Base-by-base conservation (phyloP, 1,140 invertebrate species). In the Phthorimaea operculella region DNA sequence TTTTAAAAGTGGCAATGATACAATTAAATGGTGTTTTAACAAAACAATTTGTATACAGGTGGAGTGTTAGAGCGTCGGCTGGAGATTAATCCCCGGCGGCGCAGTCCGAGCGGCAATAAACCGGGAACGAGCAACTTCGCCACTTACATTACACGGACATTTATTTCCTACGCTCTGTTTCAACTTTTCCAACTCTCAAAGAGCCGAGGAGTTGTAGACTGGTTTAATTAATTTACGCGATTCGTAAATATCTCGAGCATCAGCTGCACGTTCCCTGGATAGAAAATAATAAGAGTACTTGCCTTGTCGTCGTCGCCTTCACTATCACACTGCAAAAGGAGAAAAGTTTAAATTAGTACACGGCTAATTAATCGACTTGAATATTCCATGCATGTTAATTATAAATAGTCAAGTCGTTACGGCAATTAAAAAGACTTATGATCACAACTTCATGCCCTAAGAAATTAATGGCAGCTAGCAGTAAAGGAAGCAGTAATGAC, bases 221-320 rank as follows among this genome's bases (percentile, higher is more conserved):
- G 59, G 58, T 74, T 74, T 75, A 79, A 78, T 79, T 75, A 78
- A 75, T 79, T 75, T 68, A 70, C 66, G 60, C 60, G 60, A 64
- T 67, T 66, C 63, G 63, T 64, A 68, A 70, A 70, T 66, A 65
- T 61, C 57, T 54, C 54, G 57, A 57, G 42, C 33, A 57, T 58
- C 51, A 58, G 54, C 51, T 57, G 52, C 34, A 14, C 59, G 61
- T 51, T 58, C 58, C 57, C 52, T 59, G 58, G 28, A 51, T 58
- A 64, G 52, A 55, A 64, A 66, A 64, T 65, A 63, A 72, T 59
- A 64, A 65, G 61, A 64, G 55, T 54, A 81, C 90, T 88, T 87
- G 92, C 92, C 92, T 93, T 93, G 88, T 93, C 92, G 83, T 93
- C 92, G 87, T 93, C 92, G 87, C 91, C 92, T 90, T 92, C 91